Conservation (phyloP, 2,113 vertebrate genomes). For the Henicopernis longicauda region DNA sequence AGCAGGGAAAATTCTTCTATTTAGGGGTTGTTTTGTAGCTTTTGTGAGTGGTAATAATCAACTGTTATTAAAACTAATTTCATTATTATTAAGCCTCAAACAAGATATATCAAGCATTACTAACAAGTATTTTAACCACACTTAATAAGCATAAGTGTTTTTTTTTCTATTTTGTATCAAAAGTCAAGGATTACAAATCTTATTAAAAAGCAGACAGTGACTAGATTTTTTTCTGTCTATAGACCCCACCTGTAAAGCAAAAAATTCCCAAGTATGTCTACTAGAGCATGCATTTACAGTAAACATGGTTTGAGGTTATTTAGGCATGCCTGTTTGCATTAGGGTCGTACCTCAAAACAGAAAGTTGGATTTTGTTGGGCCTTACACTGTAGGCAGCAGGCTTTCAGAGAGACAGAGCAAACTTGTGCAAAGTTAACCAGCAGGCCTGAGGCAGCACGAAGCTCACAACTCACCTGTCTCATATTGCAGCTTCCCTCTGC, state of each 20-base stretch:
- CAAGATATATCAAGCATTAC: not conserved
- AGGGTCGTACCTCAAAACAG: not conserved
- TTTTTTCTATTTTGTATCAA: not conserved
- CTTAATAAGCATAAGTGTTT: accelerated
- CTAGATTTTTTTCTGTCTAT: not conserved
- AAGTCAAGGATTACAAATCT: not conserved
- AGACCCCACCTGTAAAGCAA: accelerated
- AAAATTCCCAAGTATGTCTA: not conserved
- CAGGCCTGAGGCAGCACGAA: not conserved
- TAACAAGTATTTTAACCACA: not conserved
- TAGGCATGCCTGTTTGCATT: not conserved
- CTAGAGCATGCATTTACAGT: not conserved
- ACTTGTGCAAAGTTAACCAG: accelerated
- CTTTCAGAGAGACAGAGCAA: not conserved
- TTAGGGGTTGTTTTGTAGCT: not conserved
- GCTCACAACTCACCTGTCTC: not conserved
- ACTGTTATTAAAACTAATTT: not conserved
- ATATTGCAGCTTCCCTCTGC: not conserved
- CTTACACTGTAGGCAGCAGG: not conserved
- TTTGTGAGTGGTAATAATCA: not conserved
- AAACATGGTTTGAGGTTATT: not conserved
- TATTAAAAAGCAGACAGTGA: not conserved
- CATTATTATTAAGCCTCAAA: not conserved
- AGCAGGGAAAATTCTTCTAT: not conserved
- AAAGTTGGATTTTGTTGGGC: not conserved